These are phyloP conservation scores for Myripristis murdjan DNA, from an alignment of 2,797 vertebrate species.

Conservation along the genomic window DNA sequence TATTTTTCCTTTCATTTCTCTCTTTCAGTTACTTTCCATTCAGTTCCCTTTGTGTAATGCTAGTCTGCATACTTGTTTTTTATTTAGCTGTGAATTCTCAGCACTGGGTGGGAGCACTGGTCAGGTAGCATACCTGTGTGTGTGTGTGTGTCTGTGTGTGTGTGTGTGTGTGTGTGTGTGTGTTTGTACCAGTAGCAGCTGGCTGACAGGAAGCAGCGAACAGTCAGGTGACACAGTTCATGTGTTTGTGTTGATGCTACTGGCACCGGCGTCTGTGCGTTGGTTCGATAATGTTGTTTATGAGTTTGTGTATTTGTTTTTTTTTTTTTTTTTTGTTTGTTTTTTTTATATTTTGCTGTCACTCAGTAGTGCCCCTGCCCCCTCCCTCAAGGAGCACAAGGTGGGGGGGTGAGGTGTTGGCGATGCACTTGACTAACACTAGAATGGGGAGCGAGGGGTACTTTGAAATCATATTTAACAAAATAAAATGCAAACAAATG, in stretches of 20 bases:
- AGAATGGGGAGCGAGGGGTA: too few relatives aligned
- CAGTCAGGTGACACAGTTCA: too few relatives aligned
- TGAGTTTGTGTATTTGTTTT: neutral
- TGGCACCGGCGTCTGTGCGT: neutral
- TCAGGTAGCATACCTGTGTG: constrained; percentile 55
- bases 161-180: constrained; percentile 1
- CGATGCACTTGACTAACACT: too few relatives aligned
- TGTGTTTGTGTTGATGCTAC: neutral
- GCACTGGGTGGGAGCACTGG: constrained; percentile 22
- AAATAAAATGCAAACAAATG: too few relatives aligned
- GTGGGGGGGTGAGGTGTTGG: too few relatives aligned
- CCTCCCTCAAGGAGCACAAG: too few relatives aligned
- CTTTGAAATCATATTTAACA: too few relatives aligned
- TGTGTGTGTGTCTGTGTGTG: neutral
- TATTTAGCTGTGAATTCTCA: neutral
- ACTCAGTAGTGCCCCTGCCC: too few relatives aligned
- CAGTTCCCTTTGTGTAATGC: neutral
- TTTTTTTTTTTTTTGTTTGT: constrained; percentile 5
- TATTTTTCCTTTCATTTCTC: neutral
- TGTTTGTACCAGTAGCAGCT: too few relatives aligned
- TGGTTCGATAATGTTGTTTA: neutral
- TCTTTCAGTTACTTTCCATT: neutral
- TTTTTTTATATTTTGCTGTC: neutral
- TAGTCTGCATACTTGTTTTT: constrained; percentile 22
- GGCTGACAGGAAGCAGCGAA: too few relatives aligned